Conservation (phyloP, 2,888 invertebrate species). For the Ditylenchus weischeri region DNA sequence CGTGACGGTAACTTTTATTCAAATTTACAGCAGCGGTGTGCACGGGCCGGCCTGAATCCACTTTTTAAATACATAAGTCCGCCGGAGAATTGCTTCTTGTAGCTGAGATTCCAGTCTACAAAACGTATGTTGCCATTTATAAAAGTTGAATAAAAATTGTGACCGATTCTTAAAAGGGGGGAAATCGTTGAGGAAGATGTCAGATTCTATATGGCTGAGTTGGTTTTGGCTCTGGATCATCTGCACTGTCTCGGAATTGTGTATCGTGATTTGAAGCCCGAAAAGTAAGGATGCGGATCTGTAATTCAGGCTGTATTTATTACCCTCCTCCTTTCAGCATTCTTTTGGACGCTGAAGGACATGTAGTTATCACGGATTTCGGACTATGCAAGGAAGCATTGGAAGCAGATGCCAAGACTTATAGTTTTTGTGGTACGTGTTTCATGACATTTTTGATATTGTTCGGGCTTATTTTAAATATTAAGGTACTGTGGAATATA, state of each 20-base stretch:
- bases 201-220: slow-evolving; percentile 95
- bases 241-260: slow-evolving; percentile 94
- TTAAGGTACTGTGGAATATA: slow-evolving; percentile 78
- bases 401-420: slow-evolving; percentile 67
- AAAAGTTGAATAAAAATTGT: too few relatives aligned
- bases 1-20: too few relatives aligned
- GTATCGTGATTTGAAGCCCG: slow-evolving; percentile 96
- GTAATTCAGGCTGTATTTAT: too few relatives aligned
- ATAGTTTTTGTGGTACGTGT: slow-evolving; percentile 52
- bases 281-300: slow-evolving; percentile 69
- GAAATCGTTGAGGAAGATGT: slow-evolving; percentile 99
- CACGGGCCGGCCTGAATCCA: too few relatives aligned
- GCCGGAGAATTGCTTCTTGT: too few relatives aligned
- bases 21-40: too few relatives aligned
- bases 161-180: too few relatives aligned
- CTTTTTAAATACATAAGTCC: too few relatives aligned
- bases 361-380: slow-evolving; percentile 96
- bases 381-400: slow-evolving; percentile 85
- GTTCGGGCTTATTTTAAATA: background rate
- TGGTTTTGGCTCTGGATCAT: slow-evolving; percentile 93
- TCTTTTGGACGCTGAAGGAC: slow-evolving; percentile 88
- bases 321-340: slow-evolving; percentile 63
- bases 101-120: too few relatives aligned
- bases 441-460: too few relatives aligned
- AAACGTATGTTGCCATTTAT: too few relatives aligned